phyloP scores from a whole-genome alignment of 2,888 invertebrate genomes.

The Tipula helvola region DNA sequence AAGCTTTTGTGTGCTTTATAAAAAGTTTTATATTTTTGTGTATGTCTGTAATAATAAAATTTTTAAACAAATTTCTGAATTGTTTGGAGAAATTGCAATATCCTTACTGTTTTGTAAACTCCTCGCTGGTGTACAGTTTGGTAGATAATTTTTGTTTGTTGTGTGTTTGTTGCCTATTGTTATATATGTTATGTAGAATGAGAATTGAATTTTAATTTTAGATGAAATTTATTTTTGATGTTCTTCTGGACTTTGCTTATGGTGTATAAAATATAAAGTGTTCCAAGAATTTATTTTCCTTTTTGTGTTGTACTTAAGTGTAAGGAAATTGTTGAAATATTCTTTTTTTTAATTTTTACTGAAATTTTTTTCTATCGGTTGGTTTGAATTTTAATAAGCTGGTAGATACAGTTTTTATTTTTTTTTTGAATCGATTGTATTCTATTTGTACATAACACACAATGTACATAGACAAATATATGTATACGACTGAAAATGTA shows the following conservation, averaged over 20 bases:
- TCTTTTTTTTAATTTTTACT: background rate
- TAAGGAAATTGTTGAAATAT: background rate
- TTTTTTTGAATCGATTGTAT: background rate
- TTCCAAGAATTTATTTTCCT: background rate
- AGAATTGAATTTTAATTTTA: background rate
- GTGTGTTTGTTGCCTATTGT: background rate
- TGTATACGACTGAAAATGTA: background rate
- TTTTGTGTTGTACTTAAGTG: background rate
- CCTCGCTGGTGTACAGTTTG: background rate
- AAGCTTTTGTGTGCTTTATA: background rate
- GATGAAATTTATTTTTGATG: background rate
- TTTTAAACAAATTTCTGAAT: background rate
- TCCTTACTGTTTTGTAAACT: background rate
- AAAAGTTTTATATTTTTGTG: background rate
- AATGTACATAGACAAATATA: background rate
- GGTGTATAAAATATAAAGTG: background rate
- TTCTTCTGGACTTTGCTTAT: background rate
- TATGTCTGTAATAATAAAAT: background rate
- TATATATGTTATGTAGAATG: no score
- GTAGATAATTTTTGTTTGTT: background rate
- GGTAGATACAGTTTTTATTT: background rate
- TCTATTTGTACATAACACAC: background rate
- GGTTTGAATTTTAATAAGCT: background rate
- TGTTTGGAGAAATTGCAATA: background rate
- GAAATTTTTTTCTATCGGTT: background rate